Evolutionary conservation across 2,797 vertebrate species (phyloP), one percentile per base, ranked within the genome.

Genomic region (Myoxocephalus aenaeus): DNA sequence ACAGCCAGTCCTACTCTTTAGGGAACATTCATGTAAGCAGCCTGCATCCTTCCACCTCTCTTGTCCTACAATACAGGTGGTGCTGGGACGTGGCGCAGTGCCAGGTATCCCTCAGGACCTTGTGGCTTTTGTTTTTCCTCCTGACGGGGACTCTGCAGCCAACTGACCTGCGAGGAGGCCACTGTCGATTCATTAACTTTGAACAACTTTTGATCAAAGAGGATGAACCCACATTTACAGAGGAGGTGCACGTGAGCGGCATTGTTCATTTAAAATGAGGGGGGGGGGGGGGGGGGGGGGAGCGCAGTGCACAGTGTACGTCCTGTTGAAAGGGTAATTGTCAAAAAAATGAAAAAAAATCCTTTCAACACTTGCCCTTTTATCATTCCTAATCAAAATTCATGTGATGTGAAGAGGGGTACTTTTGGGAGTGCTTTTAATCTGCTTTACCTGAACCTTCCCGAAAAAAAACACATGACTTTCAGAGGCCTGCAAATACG

Each of bases 61-160:
- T 20, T 29, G 77, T 79, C 64, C 73, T 38, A 51, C 32, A 1
- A 9, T 51, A 79, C 85, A 85, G 77, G 85, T 83, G 84, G 77
- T 65, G 5, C 67, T 34, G 81, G 86, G 83, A 90, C 81, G 86
- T 77, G 73, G 67, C 67, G 9, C 22, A 6, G 17, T n/a, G 65
- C 82, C 73, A 84, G 68, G 64, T 46, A 65, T 81, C 70, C 73
- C 13, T 70, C 53, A 25, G 58, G 61, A 82, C 59, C 81, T 75
- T 59, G 72, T 63, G 77, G 78, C 82, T 82, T 50, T 50, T 72
- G 58, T 77, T 62, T 83, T 74, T 53, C 42, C 65, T 75, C 77
- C 65, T 51, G 67, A 38, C 80, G 61, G 53, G 64, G 62, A 76
- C 66, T 53, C 62, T 58, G 71, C 61, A 54, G 74, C 67, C 71